phyloP scores from a whole-genome alignment of 1,140 invertebrate species.

The Dinoponera quadriceps region DNA sequence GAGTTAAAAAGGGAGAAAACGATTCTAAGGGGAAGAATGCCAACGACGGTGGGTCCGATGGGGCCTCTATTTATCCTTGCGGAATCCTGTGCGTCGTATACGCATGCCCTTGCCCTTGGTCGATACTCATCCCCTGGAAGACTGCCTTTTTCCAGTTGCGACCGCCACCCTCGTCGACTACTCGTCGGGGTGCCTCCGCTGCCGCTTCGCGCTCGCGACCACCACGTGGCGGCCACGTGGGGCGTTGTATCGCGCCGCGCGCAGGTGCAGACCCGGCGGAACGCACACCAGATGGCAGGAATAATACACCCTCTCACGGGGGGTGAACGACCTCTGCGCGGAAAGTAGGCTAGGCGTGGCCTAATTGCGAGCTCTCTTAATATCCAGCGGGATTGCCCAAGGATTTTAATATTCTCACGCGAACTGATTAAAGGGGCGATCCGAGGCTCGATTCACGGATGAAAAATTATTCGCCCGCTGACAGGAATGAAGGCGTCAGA shows the following conservation, averaged over 20 bases:
- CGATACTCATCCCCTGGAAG: constrained; percentile 82
- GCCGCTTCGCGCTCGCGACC: constrained; percentile 62
- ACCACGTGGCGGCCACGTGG: constrained; percentile 82
- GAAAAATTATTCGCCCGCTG: not conserved
- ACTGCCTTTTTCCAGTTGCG: constrained; percentile 57
- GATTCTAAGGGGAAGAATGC: not conserved
- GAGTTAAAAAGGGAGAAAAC: not conserved
- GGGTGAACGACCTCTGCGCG: constrained; percentile 74
- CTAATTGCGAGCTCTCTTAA: constrained; percentile 70
- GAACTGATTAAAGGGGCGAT: not conserved
- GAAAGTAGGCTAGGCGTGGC: constrained; percentile 78
- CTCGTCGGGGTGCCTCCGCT: constrained; percentile 24
- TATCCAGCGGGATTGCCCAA: constrained; percentile 28
- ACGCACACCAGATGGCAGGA: constrained; percentile 58
- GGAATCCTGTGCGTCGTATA: constrained; percentile 72
- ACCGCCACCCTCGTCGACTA: constrained; percentile 60
- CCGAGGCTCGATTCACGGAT: not conserved
- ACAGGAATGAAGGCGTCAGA: not conserved
- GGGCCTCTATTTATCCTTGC: constrained; percentile 52
- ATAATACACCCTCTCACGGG: constrained; percentile 37
- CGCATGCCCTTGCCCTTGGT: constrained; percentile 85
- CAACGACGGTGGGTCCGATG: not conserved
- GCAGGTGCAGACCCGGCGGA: constrained; percentile 68
- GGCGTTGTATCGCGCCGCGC: constrained; percentile 44
- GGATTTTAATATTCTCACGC: constrained; percentile 37